phyloP scores from a whole-genome alignment of 2,888 invertebrate species.

The Nomada fucata region DNA sequence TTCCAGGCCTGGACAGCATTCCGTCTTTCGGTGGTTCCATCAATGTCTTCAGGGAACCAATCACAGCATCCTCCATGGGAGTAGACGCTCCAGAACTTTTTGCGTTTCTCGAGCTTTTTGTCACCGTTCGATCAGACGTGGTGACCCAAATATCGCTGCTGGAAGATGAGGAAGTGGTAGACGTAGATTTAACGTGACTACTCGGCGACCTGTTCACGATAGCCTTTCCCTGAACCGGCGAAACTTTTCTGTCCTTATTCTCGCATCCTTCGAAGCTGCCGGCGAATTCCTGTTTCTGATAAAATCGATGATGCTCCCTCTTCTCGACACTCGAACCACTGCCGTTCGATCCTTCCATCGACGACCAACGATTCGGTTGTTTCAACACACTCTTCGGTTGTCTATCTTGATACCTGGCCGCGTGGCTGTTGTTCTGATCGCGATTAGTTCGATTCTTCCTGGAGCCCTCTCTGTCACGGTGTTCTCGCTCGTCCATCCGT shows the following conservation, averaged over 20 bases:
- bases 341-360: conserved; percentile 72
- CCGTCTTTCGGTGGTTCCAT: conserved; percentile 82
- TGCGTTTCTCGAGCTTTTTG: conserved; percentile 84
- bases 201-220: conserved; percentile 73
- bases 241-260: conserved; percentile 70
- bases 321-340: conserved; percentile 61
- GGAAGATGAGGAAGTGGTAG: conserved; percentile 85
- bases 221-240: conserved; percentile 74
- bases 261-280: conserved; percentile 67
- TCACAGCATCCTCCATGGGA: conserved; percentile 84
- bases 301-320: conserved; percentile 69
- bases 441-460: conserved; percentile 66
- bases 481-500: conserved; percentile 77
- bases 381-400: conserved; percentile 76
- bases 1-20: conserved; percentile 85
- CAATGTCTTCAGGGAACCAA: conserved; percentile 75
- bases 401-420: conserved; percentile 75
- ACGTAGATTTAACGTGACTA: conserved; percentile 77
- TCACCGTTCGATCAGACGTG: conserved; percentile 85
- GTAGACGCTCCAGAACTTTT: conserved; percentile 85
- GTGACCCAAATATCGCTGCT: conserved; percentile 86
- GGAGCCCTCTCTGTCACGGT: conserved; percentile 65
- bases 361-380: conserved; percentile 73
- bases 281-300: conserved; percentile 71
- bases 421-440: conserved; percentile 55